phyloP scores from a whole-genome alignment of 2,113 vertebrate species.

The Tyrannus savana region DNA sequence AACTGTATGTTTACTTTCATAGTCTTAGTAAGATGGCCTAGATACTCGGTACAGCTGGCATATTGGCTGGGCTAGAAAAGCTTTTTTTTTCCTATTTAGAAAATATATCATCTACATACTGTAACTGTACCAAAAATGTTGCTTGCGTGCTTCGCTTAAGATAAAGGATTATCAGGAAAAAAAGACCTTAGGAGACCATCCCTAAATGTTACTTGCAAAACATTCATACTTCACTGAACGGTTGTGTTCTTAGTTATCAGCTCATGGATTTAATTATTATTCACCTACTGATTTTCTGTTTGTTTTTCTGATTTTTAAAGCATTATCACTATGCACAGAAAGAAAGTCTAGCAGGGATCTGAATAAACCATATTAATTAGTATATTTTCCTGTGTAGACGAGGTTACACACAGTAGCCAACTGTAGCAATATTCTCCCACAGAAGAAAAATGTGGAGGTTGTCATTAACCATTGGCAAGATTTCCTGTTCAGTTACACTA shows the following conservation, averaged over 20 bases:
- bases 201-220: neutral
- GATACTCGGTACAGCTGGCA: constrained; percentile 65
- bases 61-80: constrained; percentile 56
- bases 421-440: neutral
- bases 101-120: constrained; percentile 45
- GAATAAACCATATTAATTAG: constrained; percentile 49
- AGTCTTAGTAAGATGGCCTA: constrained; percentile 70
- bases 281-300: neutral
- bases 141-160: constrained; percentile 15
- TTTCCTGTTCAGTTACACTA: neutral
- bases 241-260: neutral
- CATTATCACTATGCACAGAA: neutral
- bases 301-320: constrained; percentile 19
- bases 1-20: constrained; percentile 76
- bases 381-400: constrained; percentile 21
- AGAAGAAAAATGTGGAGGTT: constrained; percentile 23
- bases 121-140: constrained; percentile 17
- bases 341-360: constrained; percentile 11
- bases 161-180: neutral
- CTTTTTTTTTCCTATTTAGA: constrained; percentile 28
- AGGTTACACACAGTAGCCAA: constrained; percentile 26
- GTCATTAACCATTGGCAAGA: constrained; percentile 21
- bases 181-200: neutral
- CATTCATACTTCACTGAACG: rapidly evolving
- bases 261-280: neutral